Evolutionary conservation across 2,113 vertebrate species (phyloP), one percentile per base, ranked within the genome.

Genomic region (Garra rufa): DNA sequence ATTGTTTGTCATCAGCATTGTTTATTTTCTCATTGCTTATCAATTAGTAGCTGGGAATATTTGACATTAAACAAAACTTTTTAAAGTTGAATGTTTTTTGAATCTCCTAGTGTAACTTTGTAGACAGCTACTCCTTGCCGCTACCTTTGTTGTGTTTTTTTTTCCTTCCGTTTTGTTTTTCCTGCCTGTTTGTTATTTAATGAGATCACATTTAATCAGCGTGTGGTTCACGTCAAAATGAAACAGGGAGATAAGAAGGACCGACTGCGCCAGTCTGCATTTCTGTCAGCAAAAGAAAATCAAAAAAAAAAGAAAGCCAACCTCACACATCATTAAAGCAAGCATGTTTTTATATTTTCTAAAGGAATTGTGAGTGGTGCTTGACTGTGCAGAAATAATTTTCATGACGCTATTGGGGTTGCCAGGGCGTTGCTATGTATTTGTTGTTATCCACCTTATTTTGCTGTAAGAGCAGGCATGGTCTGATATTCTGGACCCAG

Each of bases 131-230:
- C 26, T 44, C 28, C 13, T 30, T 38, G 19, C 21, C 4, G 34
- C 75, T 59, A 59, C 26, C 28, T 52, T 76, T 59, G 76, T 81
- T 50, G 24, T 67, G 15, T 24, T 75, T 70, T 63, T n/a, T 69
- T 41, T n/a, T n/a, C 19, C 14, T 26, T 19, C 13, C 15, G 8
- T 30, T 63, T 67, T 65, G 24, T 65, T 81, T 65, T 44, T 15
- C 44, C 26, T 30, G 26, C 24, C 52, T 73, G 77, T 74, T 74
- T 73, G 24, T 61, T 44, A 28, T 73, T 79, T 85, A 85, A 85
- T 85, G 83, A 85, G 83, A 85, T 85, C 76, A 61, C 59, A 38
- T 30, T 77, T 84, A 57, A 70, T 77, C 57, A 24, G 83, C n/a
- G 30, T 69, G 48, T 41, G 55, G 43, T 79, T 79, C 21, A 70